Percentiles rank a stretch among this genome's conserved stretches.
phyloP scores from a whole-genome alignment of 2,113 vertebrate species.

The Percina caprodes region DNA sequence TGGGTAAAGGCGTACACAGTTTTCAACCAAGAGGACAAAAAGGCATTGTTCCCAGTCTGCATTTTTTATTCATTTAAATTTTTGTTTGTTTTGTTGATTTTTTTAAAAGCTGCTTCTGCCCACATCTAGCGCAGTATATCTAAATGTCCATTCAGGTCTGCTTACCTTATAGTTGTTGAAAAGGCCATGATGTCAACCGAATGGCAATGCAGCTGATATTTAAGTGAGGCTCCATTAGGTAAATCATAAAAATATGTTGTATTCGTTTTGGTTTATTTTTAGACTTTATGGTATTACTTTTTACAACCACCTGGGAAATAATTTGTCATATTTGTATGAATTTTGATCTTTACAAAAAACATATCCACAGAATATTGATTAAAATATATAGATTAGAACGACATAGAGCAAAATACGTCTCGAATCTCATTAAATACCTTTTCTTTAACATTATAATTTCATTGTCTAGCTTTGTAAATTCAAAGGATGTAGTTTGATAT shows the following conservation, averaged over 20 bases:
- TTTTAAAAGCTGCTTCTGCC: conserved; percentile 2
- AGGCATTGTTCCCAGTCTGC: neutral
- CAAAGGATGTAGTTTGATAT: neutral
- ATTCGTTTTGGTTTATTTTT: neutral
- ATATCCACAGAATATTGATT: neutral
- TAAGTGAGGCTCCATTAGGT: neutral
- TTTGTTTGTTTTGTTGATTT: conserved; percentile 22
- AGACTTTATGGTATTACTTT: neutral
- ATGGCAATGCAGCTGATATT: conserved; percentile 7
- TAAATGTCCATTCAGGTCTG: conserved; percentile 8
- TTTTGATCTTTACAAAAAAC: conserved; percentile 1
- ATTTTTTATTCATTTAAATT: conserved; percentile 3
- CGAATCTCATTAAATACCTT: neutral
- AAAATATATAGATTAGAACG: neutral
- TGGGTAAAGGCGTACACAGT: neutral
- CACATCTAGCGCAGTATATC: conserved; percentile 12
- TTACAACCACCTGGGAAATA: neutral
- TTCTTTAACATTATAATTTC: neutral
- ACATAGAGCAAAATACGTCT: neutral
- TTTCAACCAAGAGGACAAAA: neutral
- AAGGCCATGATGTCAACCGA: neutral
- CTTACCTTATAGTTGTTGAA: conserved; percentile 12
- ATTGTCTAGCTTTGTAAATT: neutral
- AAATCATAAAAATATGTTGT: neutral
- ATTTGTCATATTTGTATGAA: neutral